Base-by-base conservation (phyloP, 92 coral and sea anemone genomes). In the Epizoanthus ramosus region DNA sequence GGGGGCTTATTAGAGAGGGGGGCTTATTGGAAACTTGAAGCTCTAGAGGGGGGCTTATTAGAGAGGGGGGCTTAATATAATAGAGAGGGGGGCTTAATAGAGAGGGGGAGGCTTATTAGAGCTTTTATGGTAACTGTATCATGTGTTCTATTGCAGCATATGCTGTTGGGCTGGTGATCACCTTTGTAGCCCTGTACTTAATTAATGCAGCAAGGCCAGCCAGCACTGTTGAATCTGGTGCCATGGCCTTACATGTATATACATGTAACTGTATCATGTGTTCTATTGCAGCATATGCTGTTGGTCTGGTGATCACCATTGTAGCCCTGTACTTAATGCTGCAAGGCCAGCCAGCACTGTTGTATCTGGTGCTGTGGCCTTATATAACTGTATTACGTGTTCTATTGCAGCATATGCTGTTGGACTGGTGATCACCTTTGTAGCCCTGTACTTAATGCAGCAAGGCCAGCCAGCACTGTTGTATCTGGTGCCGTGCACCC, bases 391-490 rank as follows among this genome's bases (percentile, higher is more conserved):
- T 4, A 22, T 17, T 2, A 17, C 12, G 4, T 41, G 16, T 45
- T 79, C 80, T 19, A n/a, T 79, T 82, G 25, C 88, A 96, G 99
- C 99, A 14, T 96, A 96, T 92, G 99, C 94, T 19, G 80, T 88
- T 45, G 99, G 99, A 23, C 91, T 96, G 61, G 59, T 96, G 31
- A 79, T 96, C 45, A 96, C 99, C 57, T 96, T 96, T 87, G 93
- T 91, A 25, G 95, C 97, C 58, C 85, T 96, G 84, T 94, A 86
- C 80, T 73, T 94, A 9, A 96, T 96, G 99, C 85, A 92, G 83
- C 85, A 91, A 87, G 99, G 99, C 2, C 99, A 96, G 70, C 99
- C 99, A 13, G 99, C 99, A 33, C 83, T 96, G 56, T 79, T 96
- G 17, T 96, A 96, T 75, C 85, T 96, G 57, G 99, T 96, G 9